These are phyloP conservation scores for Andrena cerasifolii DNA, from an alignment of 1,140 invertebrate genomes.

Conservation along the genomic window DNA sequence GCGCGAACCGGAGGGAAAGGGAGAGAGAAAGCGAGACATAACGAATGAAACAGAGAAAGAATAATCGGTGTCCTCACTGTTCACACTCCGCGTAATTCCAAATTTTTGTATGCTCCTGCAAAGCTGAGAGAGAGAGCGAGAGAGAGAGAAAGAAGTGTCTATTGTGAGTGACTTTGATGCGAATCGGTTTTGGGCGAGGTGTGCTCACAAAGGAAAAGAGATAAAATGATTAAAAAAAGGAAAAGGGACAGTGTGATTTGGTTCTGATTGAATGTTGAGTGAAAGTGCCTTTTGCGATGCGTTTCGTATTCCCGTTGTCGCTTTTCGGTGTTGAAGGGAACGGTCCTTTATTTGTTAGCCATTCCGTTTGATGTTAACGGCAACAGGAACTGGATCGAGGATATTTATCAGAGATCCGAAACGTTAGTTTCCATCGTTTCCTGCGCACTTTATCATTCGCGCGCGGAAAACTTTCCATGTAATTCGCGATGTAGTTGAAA, in stretches of 20 bases:
- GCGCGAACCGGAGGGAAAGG: conserved; percentile 4
- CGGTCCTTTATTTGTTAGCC: conserved; percentile 4
- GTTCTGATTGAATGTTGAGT: conserved; percentile 54
- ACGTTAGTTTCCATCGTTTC: neutral
- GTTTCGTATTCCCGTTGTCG: conserved; percentile 27
- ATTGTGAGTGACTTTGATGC: neutral
- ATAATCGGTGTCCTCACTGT: conserved; percentile 25
- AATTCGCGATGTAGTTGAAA: neutral
- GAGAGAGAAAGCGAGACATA: neutral
- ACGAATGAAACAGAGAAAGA: neutral
- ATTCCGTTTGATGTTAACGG: neutral
- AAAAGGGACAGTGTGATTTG: neutral
- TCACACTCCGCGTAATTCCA: conserved; percentile 47
- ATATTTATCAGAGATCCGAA: neutral
- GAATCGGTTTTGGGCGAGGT: neutral
- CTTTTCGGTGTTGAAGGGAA: conserved; percentile 42
- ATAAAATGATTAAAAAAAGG: too few relatives aligned
- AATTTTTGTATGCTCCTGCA: conserved; percentile 54
- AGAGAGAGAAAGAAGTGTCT: neutral
- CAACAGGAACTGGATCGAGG: neutral
- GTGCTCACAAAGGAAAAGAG: neutral
- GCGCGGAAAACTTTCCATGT: too few relatives aligned
- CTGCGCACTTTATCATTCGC: neutral
- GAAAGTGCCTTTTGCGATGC: conserved; percentile 62
- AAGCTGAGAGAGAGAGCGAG: conserved; percentile 20